These are phyloP conservation scores for Engraulis encrasicolus DNA, from an alignment of 2,113 vertebrate species.

Conservation along the genomic window DNA sequence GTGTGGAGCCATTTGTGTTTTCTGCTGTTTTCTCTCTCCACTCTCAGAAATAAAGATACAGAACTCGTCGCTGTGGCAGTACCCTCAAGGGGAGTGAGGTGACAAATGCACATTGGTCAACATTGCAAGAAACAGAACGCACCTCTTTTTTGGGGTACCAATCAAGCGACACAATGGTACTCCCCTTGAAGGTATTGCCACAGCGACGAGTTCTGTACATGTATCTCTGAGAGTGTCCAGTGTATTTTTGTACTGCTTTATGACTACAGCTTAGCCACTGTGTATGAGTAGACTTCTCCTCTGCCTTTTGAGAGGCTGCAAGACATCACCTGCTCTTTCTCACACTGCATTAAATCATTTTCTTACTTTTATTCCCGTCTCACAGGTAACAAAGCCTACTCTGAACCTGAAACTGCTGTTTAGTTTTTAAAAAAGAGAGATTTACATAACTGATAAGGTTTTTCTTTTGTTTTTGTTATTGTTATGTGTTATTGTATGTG, in stretches of 20 bases:
- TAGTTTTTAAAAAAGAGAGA: neutral
- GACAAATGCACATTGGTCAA: too few species aligned
- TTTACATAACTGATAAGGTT: neutral
- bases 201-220: too few species aligned
- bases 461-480: neutral
- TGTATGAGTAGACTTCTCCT: neutral
- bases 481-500: neutral
- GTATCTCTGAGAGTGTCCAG: neutral
- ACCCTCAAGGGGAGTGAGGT: too few species aligned
- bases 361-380: neutral
- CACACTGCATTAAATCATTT: neutral
- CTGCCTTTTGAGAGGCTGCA: neutral
- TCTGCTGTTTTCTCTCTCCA: too few species aligned
- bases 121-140: too few species aligned
- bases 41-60: too few species aligned
- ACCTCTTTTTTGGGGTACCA: too few species aligned
- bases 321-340: neutral
- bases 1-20: neutral
- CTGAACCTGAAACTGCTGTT: neutral
- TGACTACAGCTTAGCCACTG: neutral
- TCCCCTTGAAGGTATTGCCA: too few species aligned
- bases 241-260: neutral
- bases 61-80: too few species aligned
- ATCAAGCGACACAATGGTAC: too few species aligned
- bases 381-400: neutral